These are phyloP conservation scores for Paracyclopina nana DNA, from an alignment of 1,140 invertebrate genomes.

Conservation along the genomic window DNA sequence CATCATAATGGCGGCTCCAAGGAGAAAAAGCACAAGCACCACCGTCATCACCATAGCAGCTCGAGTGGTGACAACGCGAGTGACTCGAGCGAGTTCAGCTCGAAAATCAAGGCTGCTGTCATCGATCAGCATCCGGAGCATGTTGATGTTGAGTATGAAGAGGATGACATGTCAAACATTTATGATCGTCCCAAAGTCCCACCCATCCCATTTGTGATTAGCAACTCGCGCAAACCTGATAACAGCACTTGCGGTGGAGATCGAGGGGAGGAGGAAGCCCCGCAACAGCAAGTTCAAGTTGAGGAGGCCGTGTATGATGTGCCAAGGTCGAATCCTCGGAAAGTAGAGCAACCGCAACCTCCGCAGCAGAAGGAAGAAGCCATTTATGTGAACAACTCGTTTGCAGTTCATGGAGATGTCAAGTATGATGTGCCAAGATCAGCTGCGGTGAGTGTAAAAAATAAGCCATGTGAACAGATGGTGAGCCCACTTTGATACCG, in stretches of 20 bases:
- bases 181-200: constrained; percentile 13
- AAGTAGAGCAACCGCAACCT: neutral
- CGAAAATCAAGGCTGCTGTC: too few relatives aligned
- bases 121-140: too few relatives aligned
- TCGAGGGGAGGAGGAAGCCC: neutral
- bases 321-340: neutral
- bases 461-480: too few relatives aligned
- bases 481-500: too few relatives aligned
- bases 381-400: constrained; percentile 4
- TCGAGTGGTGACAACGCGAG: too few relatives aligned
- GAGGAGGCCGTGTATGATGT: constrained; percentile 9
- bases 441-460: too few relatives aligned
- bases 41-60: constrained; percentile 11
- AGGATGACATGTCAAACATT: too few relatives aligned
- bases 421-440: too few relatives aligned
- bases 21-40: neutral
- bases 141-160: too few relatives aligned
- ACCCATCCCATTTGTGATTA: neutral
- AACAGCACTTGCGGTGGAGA: neutral
- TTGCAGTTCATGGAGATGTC: neutral
- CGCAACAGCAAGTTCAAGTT: neutral
- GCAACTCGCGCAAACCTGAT: neutral
- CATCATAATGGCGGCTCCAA: neutral
- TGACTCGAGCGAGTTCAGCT: too few relatives aligned
- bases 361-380: neutral